phyloP scores from a whole-genome alignment of 2,888 invertebrate genomes.

The Galerucella pusilla region DNA sequence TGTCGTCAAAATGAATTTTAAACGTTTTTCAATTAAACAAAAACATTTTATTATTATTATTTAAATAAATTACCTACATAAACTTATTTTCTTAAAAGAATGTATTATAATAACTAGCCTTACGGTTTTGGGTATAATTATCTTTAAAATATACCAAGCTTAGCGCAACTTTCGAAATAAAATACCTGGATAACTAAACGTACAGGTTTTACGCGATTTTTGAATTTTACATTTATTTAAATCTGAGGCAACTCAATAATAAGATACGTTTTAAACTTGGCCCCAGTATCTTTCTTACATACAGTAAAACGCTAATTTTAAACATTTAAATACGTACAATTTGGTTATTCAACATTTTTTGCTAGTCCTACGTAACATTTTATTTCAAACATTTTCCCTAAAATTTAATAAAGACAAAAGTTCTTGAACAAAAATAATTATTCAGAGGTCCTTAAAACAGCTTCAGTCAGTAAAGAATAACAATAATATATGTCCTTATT shows the following conservation, averaged over 20 bases:
- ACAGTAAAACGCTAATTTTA: conserved; percentile 46
- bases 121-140: not conserved
- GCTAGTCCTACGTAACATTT: conserved; percentile 42
- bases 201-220: not conserved
- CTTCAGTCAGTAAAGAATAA: not conserved
- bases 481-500: conserved; percentile 1
- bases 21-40: not conserved
- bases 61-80: not conserved
- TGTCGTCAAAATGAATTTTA: conserved; percentile 1
- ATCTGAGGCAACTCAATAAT: conserved; percentile 61
- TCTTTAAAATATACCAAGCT: conserved; percentile 5
- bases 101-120: not conserved
- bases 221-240: conserved; percentile 32
- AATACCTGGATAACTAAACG: not conserved
- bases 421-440: not conserved
- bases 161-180: not conserved
- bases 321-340: conserved; percentile 50
- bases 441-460: not conserved
- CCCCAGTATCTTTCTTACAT: conserved; percentile 59
- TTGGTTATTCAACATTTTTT: conserved; percentile 46
- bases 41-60: not conserved
- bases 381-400: conserved; percentile 34
- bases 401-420: not conserved
- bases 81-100: not conserved
- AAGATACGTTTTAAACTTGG: conserved; percentile 63